Conservation (phyloP, 2,113 vertebrate genomes). For the Rhabdomys dilectus region DNA sequence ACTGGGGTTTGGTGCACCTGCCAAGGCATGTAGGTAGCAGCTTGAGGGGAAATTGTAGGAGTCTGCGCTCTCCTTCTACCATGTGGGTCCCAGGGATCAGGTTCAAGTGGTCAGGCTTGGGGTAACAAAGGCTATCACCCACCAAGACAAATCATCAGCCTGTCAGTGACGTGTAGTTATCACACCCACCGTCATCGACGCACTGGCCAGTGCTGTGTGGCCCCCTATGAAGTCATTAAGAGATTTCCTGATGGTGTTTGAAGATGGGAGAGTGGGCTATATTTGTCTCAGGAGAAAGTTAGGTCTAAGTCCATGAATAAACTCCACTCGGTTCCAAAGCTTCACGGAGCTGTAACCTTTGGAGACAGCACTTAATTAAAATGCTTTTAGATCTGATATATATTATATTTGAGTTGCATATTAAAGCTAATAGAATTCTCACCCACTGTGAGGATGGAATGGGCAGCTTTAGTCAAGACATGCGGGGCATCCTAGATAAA, state of each 20-base stretch:
- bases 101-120: neutral
- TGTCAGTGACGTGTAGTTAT: neutral
- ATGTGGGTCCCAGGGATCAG: neutral
- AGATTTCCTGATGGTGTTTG: neutral
- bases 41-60: neutral
- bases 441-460: neutral
- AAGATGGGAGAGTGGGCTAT: neutral
- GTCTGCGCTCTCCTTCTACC: neutral
- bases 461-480: constrained; percentile 70
- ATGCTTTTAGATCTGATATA: constrained; percentile 59
- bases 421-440: constrained; percentile 83
- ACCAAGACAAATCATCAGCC: neutral
- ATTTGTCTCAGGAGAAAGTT: neutral
- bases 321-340: neutral
- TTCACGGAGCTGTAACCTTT: constrained; percentile 85
- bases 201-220: neutral
- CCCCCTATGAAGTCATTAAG: no score
- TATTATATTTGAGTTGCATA: constrained; percentile 83
- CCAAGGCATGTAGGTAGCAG: neutral
- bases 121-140: neutral
- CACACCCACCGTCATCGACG: neutral
- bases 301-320: neutral
- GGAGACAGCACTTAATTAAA: constrained; percentile 71
- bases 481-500: constrained; percentile 66
- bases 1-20: neutral